These are phyloP conservation scores for Lepetodrilus schrolli DNA, from an alignment of 2,888 invertebrate species.

Conservation along the genomic window DNA sequence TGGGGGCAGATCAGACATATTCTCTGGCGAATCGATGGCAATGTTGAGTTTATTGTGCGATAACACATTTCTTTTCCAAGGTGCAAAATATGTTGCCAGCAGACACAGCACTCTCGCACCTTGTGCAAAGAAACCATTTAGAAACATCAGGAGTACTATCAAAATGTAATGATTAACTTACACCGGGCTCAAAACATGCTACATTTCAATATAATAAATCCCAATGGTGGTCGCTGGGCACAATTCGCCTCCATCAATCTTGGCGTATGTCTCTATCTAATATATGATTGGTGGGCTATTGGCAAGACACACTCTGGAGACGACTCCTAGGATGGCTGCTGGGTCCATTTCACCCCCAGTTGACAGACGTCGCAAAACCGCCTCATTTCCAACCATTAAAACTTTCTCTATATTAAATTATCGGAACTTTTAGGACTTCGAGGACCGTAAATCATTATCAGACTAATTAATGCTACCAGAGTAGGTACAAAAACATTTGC, in stretches of 20 bases:
- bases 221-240: conserved; percentile 8
- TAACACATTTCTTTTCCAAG: conserved; percentile 18
- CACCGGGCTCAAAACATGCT: conserved; percentile 21
- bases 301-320: conserved; percentile 5
- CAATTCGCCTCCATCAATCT: conserved; percentile 23
- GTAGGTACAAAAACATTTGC: conserved; percentile 1
- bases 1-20: not conserved
- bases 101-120: not conserved
- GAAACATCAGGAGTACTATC: conserved; percentile 19
- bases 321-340: not conserved
- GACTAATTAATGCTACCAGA: conserved; percentile 1
- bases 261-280: conserved; percentile 14
- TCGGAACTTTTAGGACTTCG: conserved; percentile 14
- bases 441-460: conserved; percentile 15
- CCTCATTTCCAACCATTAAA: conserved; percentile 26
- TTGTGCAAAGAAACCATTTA: conserved; percentile 25
- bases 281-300: conserved; percentile 16
- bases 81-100: conserved; percentile 21
- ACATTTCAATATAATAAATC: conserved; percentile 26
- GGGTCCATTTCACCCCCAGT: not conserved
- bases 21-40: conserved; percentile 4
- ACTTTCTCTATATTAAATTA: conserved; percentile 24
- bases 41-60: conserved; percentile 8
- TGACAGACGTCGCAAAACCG: conserved; percentile 13
- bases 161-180: conserved; percentile 25